Percentiles rank a stretch among this genome's conserved stretches.
Evolutionary conservation across 2,797 vertebrate species (phyloP).

Genomic region (Dryobates pubescens): DNA sequence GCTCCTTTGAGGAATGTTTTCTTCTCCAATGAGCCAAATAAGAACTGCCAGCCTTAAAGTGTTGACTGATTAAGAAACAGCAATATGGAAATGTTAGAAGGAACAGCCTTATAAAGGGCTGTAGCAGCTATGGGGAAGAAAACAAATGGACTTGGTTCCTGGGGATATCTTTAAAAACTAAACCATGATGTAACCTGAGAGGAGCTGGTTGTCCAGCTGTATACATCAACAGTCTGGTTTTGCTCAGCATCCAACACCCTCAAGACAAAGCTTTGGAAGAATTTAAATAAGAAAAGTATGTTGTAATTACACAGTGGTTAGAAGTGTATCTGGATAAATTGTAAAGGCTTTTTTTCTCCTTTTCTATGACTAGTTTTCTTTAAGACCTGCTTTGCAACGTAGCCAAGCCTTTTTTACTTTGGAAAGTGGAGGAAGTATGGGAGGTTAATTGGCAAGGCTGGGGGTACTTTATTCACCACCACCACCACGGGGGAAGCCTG

Average conservation of each 20-base stretch:
- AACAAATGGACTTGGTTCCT: not conserved
- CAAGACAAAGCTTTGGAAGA: not conserved
- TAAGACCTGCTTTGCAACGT: not conserved
- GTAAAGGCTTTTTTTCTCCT: not conserved
- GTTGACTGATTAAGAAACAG: not conserved
- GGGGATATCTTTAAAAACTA: not conserved
- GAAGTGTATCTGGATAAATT: not conserved
- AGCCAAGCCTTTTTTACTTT: not conserved
- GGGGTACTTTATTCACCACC: not conserved
- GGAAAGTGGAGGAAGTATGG: not conserved
- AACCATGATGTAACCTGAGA: not conserved
- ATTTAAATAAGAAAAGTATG: not conserved
- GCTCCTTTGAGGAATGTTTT: conserved; percentile 5
- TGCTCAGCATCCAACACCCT: not conserved
- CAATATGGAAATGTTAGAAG: conserved; percentile 1
- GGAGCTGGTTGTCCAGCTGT: not conserved
- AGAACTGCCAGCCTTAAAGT: not conserved
- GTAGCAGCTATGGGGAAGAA: not conserved
- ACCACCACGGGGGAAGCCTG: not conserved
- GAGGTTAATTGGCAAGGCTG: not conserved
- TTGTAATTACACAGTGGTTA: not conserved
- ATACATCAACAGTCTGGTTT: not conserved
- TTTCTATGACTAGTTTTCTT: not conserved
- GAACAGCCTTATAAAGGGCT: not conserved
- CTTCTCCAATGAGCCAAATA: not conserved